Conservation (phyloP, 2,797 vertebrate species). For the Liparis tanakae region DNA sequence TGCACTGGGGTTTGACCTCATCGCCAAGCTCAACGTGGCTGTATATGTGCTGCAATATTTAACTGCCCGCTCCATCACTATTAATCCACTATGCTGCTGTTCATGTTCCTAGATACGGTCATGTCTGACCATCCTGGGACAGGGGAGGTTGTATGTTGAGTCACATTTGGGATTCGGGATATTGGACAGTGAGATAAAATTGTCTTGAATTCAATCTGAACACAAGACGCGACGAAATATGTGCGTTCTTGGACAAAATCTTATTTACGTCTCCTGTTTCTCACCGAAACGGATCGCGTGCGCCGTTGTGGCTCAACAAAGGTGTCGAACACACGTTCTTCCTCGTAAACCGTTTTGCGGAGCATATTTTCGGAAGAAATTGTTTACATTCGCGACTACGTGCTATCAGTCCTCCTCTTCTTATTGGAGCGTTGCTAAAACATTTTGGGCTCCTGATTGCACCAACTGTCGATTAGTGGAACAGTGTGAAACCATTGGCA, state of each 20-base stretch:
- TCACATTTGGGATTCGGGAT: too few relatives aligned
- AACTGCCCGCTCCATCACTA: background rate
- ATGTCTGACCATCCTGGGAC: background rate
- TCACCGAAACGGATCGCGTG: background rate
- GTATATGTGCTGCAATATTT: background rate
- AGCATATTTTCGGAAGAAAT: background rate
- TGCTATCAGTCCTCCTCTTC: background rate
- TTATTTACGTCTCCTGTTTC: background rate
- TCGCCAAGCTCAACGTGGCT: background rate
- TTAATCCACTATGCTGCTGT: background rate
- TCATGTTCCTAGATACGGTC: background rate
- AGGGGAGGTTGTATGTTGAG: background rate
- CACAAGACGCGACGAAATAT: background rate
- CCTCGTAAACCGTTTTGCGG: background rate
- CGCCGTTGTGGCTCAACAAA: background rate
- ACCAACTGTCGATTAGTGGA: constrained; percentile 6
- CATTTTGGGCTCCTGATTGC: background rate
- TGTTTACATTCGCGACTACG: background rate
- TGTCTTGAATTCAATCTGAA: background rate
- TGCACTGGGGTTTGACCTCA: background rate
- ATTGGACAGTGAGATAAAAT: too few relatives aligned
- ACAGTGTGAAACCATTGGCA: constrained; percentile 17
- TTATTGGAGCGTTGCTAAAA: background rate
- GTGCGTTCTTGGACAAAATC: background rate
- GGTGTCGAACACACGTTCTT: background rate